phyloP scores from a whole-genome alignment of 1,140 invertebrate species.

The Cotesia chilonis region DNA sequence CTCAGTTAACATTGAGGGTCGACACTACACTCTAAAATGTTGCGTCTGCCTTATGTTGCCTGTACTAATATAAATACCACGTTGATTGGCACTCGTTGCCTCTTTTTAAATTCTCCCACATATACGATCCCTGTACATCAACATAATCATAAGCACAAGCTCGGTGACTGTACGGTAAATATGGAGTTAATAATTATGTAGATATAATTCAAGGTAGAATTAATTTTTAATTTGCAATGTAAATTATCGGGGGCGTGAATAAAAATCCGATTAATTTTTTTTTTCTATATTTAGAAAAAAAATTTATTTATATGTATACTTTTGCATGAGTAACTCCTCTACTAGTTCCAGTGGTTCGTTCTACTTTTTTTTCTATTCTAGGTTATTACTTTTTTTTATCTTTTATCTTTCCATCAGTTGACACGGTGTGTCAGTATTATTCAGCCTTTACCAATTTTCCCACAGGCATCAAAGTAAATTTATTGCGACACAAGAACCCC shows the following conservation, averaged over 20 bases:
- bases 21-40: constrained; percentile 9
- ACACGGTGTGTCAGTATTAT: background rate
- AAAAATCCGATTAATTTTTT: background rate
- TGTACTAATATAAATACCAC: background rate
- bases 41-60: background rate
- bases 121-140: background rate
- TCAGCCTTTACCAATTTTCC: background rate
- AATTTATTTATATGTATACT: too few species aligned
- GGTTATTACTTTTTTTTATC: background rate
- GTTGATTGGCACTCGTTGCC: constrained; percentile 7
- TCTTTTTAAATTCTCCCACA: background rate
- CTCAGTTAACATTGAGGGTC: background rate
- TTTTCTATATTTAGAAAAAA: too few species aligned
- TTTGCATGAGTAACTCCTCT: too few species aligned
- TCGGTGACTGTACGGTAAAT: background rate
- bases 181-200: too few species aligned
- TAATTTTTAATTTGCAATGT: constrained; percentile 6
- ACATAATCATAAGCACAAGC: background rate
- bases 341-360: too few species aligned
- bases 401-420: background rate
- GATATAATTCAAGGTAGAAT: background rate
- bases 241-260: constrained; percentile 4
- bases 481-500: constrained; percentile 4
- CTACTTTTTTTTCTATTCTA: too few species aligned
- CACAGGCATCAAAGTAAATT: background rate